Percentiles rank a stretch among this genome's conserved stretches.
These are phyloP conservation scores for Hyposmocoma kahamanoa DNA, from an alignment of 1,140 invertebrate species.

Conservation along the genomic window DNA sequence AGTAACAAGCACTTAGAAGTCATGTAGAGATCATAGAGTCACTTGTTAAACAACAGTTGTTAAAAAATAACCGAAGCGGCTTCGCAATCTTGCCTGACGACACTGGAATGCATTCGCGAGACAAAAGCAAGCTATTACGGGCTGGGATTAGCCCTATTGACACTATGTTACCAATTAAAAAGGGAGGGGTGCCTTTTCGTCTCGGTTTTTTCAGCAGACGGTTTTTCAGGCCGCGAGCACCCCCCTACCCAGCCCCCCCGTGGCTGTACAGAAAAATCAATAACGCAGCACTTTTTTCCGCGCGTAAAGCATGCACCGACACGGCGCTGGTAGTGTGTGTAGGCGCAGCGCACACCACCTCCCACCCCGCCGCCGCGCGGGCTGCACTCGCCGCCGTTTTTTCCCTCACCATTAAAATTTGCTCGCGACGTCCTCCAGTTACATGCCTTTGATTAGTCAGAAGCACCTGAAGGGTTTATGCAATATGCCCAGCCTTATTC, in stretches of 20 bases:
- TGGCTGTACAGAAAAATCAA: slow-evolving; percentile 69
- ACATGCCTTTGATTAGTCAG: slow-evolving; percentile 44
- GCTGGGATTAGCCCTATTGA: slow-evolving; percentile 70
- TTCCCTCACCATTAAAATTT: slow-evolving; percentile 60
- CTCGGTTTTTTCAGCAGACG: slow-evolving; percentile 71
- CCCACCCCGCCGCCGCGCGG: slow-evolving; percentile 5
- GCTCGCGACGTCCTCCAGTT: slow-evolving; percentile 26
- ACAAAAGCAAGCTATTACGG: slow-evolving; percentile 68
- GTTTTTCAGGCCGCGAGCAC: slow-evolving; percentile 66
- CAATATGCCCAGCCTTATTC: slow-evolving; percentile 21
- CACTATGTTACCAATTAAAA: slow-evolving; percentile 73
- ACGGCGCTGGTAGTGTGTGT: slow-evolving; percentile 36
- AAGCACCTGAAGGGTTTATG: slow-evolving; percentile 46
- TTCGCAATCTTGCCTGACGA: slow-evolving; percentile 37
- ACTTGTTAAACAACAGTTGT: background rate
- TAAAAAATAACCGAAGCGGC: background rate
- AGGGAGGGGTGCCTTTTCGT: slow-evolving; percentile 70
- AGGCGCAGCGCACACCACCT: slow-evolving; percentile 35
- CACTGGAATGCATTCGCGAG: slow-evolving; percentile 64
- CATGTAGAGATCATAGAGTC: no score
- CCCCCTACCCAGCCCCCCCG: slow-evolving; percentile 29
- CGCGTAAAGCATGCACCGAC: slow-evolving; percentile 71
- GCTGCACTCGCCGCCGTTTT: slow-evolving; percentile 47
- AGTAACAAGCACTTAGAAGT: no score
- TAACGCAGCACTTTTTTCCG: slow-evolving; percentile 71